Percentiles rank a stretch among this genome's conserved stretches.
Conservation (phyloP, 2,113 vertebrate genomes). For the Chloebia gouldiae region DNA sequence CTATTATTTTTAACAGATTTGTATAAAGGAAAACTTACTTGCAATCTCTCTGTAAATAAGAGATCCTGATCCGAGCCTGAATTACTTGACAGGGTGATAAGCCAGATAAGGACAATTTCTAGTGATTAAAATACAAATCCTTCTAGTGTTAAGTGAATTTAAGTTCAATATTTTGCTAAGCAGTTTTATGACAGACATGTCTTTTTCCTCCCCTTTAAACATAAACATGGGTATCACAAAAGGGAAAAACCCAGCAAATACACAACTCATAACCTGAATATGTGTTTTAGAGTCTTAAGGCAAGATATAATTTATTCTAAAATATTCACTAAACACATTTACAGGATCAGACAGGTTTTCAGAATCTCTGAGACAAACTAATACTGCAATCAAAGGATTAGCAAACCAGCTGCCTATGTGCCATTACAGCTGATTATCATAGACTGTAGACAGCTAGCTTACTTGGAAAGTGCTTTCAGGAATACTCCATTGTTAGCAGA, state of each 20-base stretch:
- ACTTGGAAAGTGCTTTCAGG: not conserved
- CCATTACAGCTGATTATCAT: slow-evolving; percentile 58
- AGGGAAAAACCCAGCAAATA: slow-evolving; percentile 17
- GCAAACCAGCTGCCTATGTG: slow-evolving; percentile 49
- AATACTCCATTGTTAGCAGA: not conserved
- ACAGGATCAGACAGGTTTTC: slow-evolving; percentile 65
- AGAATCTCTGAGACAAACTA: slow-evolving; percentile 53
- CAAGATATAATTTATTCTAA: slow-evolving; percentile 24
- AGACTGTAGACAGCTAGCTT: slow-evolving; percentile 13
- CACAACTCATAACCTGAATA: not conserved
- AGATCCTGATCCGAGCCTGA: not conserved
- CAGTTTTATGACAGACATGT: not conserved
- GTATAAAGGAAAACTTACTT: not conserved
- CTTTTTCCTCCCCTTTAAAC: not conserved
- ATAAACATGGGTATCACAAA: not conserved
- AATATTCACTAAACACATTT: slow-evolving; percentile 29
- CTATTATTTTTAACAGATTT: not conserved
- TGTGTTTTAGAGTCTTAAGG: slow-evolving; percentile 4
- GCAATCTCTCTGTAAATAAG: not conserved
- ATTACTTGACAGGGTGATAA: slow-evolving; percentile 22
- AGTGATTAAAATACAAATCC: slow-evolving; percentile 42
- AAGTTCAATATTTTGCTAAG: not conserved
- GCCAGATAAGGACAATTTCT: slow-evolving; percentile 36
- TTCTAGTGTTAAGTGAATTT: not conserved
- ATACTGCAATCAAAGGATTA: slow-evolving; percentile 65